Evolutionary conservation across 2,888 invertebrate genomes (phyloP).

Genomic region (Acanthopleura granulata): DNA sequence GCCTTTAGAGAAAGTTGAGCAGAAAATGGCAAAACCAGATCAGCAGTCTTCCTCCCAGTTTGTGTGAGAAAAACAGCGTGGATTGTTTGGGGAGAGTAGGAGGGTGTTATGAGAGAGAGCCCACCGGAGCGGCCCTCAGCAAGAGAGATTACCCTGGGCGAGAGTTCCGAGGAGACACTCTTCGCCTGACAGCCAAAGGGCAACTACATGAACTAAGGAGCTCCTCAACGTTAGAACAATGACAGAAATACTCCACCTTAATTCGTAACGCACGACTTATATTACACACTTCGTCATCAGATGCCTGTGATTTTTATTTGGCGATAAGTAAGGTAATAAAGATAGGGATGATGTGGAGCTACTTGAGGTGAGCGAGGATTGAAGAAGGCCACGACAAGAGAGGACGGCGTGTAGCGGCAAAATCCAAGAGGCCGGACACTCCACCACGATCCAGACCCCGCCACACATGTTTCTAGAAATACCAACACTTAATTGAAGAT

Average conservation of each 20-base stretch:
- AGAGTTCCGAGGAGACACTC: not conserved
- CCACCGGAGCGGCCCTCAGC: not conserved
- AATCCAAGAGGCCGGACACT: not conserved
- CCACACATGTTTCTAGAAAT: slow-evolving; percentile 10
- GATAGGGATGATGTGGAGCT: no score
- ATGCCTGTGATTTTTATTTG: no score
- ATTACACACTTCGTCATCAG: not conserved
- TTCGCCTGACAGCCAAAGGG: not conserved
- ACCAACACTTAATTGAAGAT: slow-evolving; percentile 10
- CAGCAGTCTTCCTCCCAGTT: not conserved
- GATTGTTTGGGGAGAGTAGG: not conserved
- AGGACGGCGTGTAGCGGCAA: no score
- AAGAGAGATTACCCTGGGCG: not conserved
- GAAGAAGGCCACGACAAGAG: no score
- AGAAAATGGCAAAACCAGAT: slow-evolving; percentile 11
- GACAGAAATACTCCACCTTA: slow-evolving; percentile 1
- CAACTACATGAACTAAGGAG: not conserved
- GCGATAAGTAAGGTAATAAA: no score
- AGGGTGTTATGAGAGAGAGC: not conserved
- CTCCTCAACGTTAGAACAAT: not conserved
- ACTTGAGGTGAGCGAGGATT: no score
- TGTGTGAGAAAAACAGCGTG: slow-evolving; percentile 8
- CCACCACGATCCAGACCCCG: not conserved
- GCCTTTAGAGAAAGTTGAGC: not conserved
- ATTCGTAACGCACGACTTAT: slow-evolving; percentile 16